Conservation (phyloP, 2,113 vertebrate species). For the Dendrocopos noguchii region DNA sequence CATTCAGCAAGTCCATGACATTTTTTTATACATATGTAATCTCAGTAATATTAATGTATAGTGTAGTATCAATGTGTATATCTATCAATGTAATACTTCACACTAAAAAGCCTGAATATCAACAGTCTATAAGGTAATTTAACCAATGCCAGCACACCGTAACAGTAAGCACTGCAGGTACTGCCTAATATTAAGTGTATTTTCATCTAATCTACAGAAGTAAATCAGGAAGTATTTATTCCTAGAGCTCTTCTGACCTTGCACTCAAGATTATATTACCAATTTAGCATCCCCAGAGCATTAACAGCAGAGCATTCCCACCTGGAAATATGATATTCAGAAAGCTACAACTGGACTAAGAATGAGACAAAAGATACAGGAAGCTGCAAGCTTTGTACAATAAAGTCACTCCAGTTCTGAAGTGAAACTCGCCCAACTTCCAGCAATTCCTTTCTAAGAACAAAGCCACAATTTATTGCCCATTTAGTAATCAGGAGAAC, state of each 20-base stretch:
- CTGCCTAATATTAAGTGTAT: neutral
- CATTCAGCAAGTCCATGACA: neutral
- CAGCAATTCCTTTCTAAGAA: slow-evolving; percentile 1
- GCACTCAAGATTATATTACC: neutral
- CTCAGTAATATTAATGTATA: no score
- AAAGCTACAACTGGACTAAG: neutral
- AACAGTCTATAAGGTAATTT: neutral
- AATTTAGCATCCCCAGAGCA: neutral
- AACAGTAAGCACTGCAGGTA: neutral
- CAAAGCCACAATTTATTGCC: neutral
- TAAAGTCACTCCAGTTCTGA: neutral
- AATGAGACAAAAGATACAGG: slow-evolving; percentile 8
- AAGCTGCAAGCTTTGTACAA: neutral
- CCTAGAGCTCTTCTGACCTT: neutral
- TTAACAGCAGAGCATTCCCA: neutral
- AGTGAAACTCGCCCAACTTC: neutral
- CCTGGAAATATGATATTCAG: neutral
- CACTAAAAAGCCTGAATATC: neutral
- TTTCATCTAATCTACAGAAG: neutral
- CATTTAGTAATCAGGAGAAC: neutral
- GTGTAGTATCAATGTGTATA: no score
- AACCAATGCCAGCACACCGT: neutral
- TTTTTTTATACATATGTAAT: neutral
- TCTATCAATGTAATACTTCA: neutral
- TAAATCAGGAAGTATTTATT: neutral